Base-by-base conservation (phyloP, 2,797 vertebrate species). In the Rhabdophis nuchalis region DNA sequence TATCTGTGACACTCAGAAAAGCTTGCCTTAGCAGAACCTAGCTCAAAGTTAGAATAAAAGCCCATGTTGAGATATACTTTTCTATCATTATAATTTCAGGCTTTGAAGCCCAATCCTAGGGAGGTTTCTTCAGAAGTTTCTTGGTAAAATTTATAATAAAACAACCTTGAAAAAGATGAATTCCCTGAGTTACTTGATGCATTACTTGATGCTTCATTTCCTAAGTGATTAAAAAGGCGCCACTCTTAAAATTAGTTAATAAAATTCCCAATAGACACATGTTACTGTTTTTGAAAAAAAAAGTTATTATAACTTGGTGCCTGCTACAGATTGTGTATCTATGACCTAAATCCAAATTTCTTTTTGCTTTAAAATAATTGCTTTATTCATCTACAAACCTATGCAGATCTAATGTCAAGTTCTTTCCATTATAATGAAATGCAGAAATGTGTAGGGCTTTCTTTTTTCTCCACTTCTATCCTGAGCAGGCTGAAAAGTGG, bases 1-100 rank as follows among this genome's bases (percentile, higher is more conserved):
- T 46, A 92, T 89, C 92, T 90, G n/a, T 88, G 91, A 41, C 32
- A 87, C 82, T 2, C 87, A 90, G 46, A 53, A 93, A 77, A 93
- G 52, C 27, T 64, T 27, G 1, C 32, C 20, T 20, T 60, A 20
- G 60, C 86, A 93, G 54, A 50, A 91, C n/a, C 64, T 77, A 11
- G 12, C 68, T 94, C 72, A 32, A 64, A 46, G 25, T 85, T 90
- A 90, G 89, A 91, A 64, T 23, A 27, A 87, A 89, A 56, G 25
- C 0, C 0, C 68, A 52, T 1, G 52, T 89, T 85, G 86, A 90
- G 91, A 93, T 23, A n/a, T 16, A 7, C 16, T 61, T 68, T n/a
- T 58, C 46, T 50, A 0, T 60, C 50, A 52, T 20, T 16, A 20
- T 23, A 61, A 25, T 14, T 52, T 57, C 52, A 72, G 13, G 16